Conservation (phyloP, 2,888 invertebrate species). For the Megamerina dolium region DNA sequence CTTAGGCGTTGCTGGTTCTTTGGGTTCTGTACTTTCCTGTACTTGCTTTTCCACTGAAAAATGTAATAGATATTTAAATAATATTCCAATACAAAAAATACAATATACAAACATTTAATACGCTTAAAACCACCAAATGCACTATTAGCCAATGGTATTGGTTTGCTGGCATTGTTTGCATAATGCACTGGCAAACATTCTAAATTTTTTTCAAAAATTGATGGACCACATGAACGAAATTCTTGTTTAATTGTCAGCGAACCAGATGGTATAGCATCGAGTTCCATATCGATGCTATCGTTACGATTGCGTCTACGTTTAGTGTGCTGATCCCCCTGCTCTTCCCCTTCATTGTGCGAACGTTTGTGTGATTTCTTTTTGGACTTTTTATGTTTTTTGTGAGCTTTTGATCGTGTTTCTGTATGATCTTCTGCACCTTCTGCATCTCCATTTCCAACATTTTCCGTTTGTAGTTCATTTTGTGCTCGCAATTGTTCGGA, state of each 20-base stretch:
- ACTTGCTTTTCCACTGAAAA: constrained; percentile 5
- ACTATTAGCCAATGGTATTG: too few relatives aligned
- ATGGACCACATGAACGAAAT: not conserved
- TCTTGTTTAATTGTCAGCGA: constrained; percentile 9
- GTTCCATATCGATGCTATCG: too few relatives aligned
- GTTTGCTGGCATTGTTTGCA: not conserved
- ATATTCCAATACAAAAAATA: not conserved
- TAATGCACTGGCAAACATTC: not conserved
- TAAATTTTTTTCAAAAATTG: not conserved
- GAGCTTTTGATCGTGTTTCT: constrained; percentile 5
- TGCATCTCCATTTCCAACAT: too few relatives aligned
- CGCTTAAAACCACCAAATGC: constrained; percentile 12
- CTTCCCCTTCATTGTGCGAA: not conserved
- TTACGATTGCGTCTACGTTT: too few relatives aligned
- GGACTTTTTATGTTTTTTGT: constrained; percentile 21
- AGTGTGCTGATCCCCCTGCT: not conserved
- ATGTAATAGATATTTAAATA: not conserved
- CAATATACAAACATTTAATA: constrained; percentile 7
- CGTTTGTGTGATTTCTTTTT: constrained; percentile 24
- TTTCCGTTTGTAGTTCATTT: constrained; percentile 7
- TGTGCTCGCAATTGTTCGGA: constrained; percentile 16
- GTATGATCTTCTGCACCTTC: too few relatives aligned
- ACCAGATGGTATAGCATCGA: too few relatives aligned
- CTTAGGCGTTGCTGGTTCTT: constrained; percentile 3
- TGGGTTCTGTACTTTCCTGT: not conserved